Evolutionary conservation across 2,888 invertebrate genomes (phyloP).

Genomic region (Nyleta sp.): DNA sequence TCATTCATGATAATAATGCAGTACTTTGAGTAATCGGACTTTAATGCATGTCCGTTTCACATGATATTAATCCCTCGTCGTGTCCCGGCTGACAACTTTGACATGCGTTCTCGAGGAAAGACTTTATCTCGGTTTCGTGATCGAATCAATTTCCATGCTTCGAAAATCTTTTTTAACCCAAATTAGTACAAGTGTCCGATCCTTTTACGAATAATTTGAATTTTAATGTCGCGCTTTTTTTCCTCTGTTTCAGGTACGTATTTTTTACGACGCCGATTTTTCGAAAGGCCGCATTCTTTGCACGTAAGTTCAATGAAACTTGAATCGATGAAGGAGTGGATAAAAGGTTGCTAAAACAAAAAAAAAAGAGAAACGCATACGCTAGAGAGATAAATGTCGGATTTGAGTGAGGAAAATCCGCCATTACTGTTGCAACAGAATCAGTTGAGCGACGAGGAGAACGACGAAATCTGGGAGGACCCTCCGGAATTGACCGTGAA

Average conservation of each 20-base stretch:
- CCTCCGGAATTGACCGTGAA: no score
- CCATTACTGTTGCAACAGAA: no score
- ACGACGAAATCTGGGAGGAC: no score
- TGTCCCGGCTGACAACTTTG: slow-evolving; percentile 64
- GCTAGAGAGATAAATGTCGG: no score
- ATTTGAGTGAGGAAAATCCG: no score
- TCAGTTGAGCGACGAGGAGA: no score
- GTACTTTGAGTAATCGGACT: slow-evolving; percentile 64
- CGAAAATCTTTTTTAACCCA: slow-evolving; percentile 62
- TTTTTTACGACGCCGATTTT: slow-evolving; percentile 48
- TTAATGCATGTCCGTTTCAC: slow-evolving; percentile 65
- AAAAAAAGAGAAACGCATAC: no score
- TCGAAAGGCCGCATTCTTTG: slow-evolving; percentile 67
- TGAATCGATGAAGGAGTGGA: slow-evolving; percentile 33
- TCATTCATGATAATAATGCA: slow-evolving; percentile 64
- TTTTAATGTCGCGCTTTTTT: slow-evolving; percentile 57
- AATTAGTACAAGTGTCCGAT: slow-evolving; percentile 60
- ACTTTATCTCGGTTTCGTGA: slow-evolving; percentile 67
- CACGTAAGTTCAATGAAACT: slow-evolving; percentile 60
- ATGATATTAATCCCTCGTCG: slow-evolving; percentile 63
- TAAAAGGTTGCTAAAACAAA: slow-evolving; percentile 3
- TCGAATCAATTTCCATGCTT: slow-evolving; percentile 66
- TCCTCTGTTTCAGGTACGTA: slow-evolving; percentile 64
- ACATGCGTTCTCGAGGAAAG: slow-evolving; percentile 60
- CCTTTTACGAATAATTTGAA: slow-evolving; percentile 59